Evolutionary conservation across 2,113 vertebrate genomes (phyloP).

Genomic region (Corythoichthys haematopterus): DNA sequence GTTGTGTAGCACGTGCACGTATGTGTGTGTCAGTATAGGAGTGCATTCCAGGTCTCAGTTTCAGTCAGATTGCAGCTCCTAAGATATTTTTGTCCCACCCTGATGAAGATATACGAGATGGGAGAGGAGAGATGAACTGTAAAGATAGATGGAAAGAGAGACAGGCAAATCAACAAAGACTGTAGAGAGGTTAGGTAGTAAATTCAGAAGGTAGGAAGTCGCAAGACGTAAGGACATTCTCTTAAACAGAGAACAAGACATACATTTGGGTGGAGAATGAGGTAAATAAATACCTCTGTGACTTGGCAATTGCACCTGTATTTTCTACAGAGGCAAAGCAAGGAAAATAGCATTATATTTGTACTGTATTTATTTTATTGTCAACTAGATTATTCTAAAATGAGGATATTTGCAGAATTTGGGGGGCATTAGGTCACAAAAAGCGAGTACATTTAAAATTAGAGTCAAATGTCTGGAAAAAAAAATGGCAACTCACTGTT

Average conservation of each 20-base stretch:
- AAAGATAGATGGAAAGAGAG: constrained; percentile 22
- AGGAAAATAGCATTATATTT: background rate
- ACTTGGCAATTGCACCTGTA: background rate
- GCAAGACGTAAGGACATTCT: constrained; percentile 21
- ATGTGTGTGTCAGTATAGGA: constrained; percentile 20
- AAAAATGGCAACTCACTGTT: background rate
- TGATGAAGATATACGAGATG: constrained; percentile 60
- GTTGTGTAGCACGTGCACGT: constrained; percentile 6
- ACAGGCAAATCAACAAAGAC: constrained; percentile 25
- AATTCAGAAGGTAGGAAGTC: constrained; percentile 9
- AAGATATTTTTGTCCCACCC: constrained; percentile 59
- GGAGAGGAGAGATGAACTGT: constrained; percentile 38
- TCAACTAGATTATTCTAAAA: background rate
- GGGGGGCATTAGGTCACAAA: background rate
- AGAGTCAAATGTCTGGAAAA: background rate
- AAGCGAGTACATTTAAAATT: background rate
- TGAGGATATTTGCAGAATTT: background rate
- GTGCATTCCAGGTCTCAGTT: constrained; percentile 62
- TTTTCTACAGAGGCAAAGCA: background rate
- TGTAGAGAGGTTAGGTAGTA: constrained; percentile 12
- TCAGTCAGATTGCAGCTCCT: constrained; percentile 49
- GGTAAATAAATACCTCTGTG: background rate
- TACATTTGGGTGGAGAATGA: constrained; percentile 16
- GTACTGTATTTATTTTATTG: background rate
- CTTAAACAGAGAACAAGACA: constrained; percentile 24